Conservation (phyloP, 2,888 invertebrate species). For the Homarus gammarus region DNA sequence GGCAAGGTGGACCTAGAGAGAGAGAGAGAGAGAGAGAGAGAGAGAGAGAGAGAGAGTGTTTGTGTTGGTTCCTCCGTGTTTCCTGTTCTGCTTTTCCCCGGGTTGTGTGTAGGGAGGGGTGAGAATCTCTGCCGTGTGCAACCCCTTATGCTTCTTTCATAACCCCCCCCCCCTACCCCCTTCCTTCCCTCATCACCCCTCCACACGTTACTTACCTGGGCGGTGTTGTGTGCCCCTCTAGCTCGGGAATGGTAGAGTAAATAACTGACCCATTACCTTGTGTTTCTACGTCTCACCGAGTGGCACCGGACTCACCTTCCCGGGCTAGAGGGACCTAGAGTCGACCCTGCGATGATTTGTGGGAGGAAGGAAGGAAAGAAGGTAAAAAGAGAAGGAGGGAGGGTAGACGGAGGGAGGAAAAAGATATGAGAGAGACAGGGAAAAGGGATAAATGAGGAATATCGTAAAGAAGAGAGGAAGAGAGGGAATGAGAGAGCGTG, state of each 20-base stretch:
- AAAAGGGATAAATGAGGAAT: too few relatives aligned
- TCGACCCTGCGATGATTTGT: too few relatives aligned
- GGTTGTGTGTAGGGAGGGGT: background rate
- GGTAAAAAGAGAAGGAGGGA: background rate
- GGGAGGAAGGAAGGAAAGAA: too few relatives aligned
- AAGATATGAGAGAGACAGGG: background rate
- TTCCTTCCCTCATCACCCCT: background rate
- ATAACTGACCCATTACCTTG: background rate
- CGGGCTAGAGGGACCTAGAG: background rate
- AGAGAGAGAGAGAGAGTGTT: background rate
- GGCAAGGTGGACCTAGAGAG: background rate
- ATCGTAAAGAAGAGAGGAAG: constrained; percentile 6
- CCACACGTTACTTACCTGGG: too few relatives aligned
- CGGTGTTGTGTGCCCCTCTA: background rate
- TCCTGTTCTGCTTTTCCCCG: too few relatives aligned
- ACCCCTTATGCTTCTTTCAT: too few relatives aligned
- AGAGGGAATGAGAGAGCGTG: too few relatives aligned
- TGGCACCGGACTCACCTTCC: background rate
- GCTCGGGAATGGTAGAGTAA: background rate
- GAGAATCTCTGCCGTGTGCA: too few relatives aligned
- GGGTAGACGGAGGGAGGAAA: background rate
- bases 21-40: constrained; percentile 25
- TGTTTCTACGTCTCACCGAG: background rate
- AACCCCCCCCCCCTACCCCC: background rate
- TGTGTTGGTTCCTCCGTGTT: too few relatives aligned